A percentile compares a stretch with the other conserved stretches of the same genome.
phyloP scores from a whole-genome alignment of 2,113 vertebrate species.

The Himantopus leucocephalus region DNA sequence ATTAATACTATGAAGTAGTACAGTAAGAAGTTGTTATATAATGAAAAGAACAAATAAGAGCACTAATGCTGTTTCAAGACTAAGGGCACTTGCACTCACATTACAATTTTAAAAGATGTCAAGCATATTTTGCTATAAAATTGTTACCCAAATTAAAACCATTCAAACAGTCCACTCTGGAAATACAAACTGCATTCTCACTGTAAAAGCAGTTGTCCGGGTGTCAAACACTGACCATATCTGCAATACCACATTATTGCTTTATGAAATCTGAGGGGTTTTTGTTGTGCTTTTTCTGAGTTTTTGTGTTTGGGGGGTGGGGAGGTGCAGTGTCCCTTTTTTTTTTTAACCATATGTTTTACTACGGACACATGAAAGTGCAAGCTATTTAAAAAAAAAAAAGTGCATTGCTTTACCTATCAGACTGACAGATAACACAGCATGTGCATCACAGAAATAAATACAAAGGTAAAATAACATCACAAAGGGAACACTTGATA shows the following conservation, averaged over 20 bases:
- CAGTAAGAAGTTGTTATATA: background rate
- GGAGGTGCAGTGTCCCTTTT: too few relatives aligned
- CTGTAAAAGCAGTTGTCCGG: background rate
- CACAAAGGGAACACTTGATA: background rate
- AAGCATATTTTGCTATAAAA: background rate
- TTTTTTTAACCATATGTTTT: background rate
- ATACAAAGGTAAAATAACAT: background rate
- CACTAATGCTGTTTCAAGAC: background rate
- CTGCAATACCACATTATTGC: background rate
- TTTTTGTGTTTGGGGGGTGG: background rate
- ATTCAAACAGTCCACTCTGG: background rate
- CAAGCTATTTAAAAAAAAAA: background rate
- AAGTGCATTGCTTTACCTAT: background rate
- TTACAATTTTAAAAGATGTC: background rate
- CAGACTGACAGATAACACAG: background rate
- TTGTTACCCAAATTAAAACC: background rate
- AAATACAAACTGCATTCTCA: background rate
- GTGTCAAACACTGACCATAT: background rate
- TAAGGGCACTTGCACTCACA: background rate
- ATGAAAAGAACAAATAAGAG: background rate
- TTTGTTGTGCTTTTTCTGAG: too few relatives aligned
- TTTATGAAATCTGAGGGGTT: background rate
- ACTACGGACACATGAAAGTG: background rate
- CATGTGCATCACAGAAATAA: background rate
- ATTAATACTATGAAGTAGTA: background rate